A percentile compares a stretch with the other conserved stretches of the same genome.
phyloP scores from a whole-genome alignment of 2,888 invertebrate species.

The Salpingus planirostris region DNA sequence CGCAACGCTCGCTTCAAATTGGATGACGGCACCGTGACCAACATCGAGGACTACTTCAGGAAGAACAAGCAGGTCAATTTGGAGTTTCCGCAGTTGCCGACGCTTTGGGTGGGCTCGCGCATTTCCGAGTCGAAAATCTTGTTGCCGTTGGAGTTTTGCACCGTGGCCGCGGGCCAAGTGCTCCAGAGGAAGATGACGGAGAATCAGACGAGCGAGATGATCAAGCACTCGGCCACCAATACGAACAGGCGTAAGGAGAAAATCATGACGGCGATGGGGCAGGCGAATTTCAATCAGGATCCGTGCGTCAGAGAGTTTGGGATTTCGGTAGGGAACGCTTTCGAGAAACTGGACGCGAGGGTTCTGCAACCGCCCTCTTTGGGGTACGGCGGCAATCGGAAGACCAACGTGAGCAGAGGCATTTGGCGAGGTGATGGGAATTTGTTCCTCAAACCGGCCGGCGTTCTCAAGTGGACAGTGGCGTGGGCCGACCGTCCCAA shows the following conservation, averaged over 20 bases:
- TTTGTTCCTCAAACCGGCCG: slow-evolving; percentile 35
- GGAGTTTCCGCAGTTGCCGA: slow-evolving; percentile 63
- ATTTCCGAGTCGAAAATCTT: slow-evolving; percentile 54
- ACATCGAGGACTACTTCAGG: slow-evolving; percentile 44
- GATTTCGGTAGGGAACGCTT: slow-evolving; percentile 61
- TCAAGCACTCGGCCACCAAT: slow-evolving; percentile 72
- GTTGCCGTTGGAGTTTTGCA: slow-evolving; percentile 77
- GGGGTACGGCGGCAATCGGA: slow-evolving; percentile 47
- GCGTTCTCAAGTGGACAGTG: slow-evolving; percentile 43
- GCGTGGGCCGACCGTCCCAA: slow-evolving; percentile 40
- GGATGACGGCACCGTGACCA: slow-evolving; percentile 27
- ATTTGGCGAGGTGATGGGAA: slow-evolving; percentile 37
- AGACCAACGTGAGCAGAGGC: slow-evolving; percentile 36
- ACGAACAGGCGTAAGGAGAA: slow-evolving; percentile 69
- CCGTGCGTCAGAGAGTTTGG: slow-evolving; percentile 71
- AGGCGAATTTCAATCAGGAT: slow-evolving; percentile 35
- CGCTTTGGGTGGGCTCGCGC: slow-evolving; percentile 61
- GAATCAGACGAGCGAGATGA: slow-evolving; percentile 78
- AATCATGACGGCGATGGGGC: slow-evolving; percentile 56
- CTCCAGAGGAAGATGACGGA: slow-evolving; percentile 74
- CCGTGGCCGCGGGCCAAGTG: slow-evolving; percentile 66
- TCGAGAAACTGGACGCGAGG: slow-evolving; percentile 70
- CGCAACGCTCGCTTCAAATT: slow-evolving; percentile 34
- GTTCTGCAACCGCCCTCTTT: slow-evolving; percentile 69
- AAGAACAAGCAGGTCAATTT: slow-evolving; percentile 38